Evolutionary conservation across 2,888 invertebrate genomes (phyloP).

Genomic region (Trissonchulus latispiculum): DNA sequence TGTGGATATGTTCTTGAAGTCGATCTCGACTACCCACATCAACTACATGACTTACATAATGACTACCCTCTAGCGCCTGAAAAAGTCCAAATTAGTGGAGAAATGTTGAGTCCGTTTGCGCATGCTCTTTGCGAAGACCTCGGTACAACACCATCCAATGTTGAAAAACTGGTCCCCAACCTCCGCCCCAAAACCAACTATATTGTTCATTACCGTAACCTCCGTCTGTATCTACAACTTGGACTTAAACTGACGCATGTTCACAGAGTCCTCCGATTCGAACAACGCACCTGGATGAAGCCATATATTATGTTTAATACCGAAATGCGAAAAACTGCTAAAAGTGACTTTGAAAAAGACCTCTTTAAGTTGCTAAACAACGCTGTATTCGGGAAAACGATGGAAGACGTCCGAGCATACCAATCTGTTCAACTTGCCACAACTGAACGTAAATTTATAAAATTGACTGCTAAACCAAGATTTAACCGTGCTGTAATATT

Average conservation of each 20-base stretch:
- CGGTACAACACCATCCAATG: neutral
- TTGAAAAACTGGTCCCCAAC: slow-evolving; percentile 28
- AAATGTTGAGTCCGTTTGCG: neutral
- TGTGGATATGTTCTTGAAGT: slow-evolving; percentile 46
- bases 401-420: no score
- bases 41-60: slow-evolving; percentile 41
- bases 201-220: slow-evolving; percentile 31
- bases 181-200: slow-evolving; percentile 31
- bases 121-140: neutral
- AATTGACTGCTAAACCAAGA: no score
- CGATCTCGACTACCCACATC: slow-evolving; percentile 45
- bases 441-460: no score
- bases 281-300: no score
- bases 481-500: no score
- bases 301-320: no score
- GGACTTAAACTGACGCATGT: slow-evolving; percentile 34
- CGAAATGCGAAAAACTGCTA: no score
- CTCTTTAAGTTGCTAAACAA: no score
- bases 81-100: slow-evolving; percentile 25
- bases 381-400: no score
- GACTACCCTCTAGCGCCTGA: slow-evolving; percentile 38
- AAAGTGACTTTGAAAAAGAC: no score
- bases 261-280: slow-evolving; percentile 33
- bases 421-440: no score
- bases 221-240: slow-evolving; percentile 23